Conservation (phyloP, 2,113 vertebrate genomes). For the Acrocephalus arundinaceus region DNA sequence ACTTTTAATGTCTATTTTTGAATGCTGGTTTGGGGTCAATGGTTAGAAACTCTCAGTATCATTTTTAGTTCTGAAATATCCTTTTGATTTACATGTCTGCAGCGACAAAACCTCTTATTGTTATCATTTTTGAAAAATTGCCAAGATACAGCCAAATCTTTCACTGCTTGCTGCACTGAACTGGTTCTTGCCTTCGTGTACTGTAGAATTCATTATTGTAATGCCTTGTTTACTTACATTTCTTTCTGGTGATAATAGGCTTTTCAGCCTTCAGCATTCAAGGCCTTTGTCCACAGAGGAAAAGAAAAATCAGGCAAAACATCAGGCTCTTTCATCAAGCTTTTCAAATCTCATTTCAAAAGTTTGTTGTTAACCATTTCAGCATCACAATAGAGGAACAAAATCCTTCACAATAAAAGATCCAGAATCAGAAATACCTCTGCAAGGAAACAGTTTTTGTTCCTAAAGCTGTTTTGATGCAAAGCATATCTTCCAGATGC, state of each 20-base stretch:
- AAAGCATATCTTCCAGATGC: not conserved
- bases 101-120: constrained; percentile 52
- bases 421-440: not conserved
- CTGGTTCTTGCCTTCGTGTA: constrained; percentile 47
- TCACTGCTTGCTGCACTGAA: constrained; percentile 43
- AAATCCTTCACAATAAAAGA: not conserved
- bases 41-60: constrained; percentile 18
- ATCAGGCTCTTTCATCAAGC: constrained; percentile 43
- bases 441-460: not conserved
- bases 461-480: constrained; percentile 3
- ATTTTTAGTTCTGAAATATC: constrained; percentile 54
- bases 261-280: constrained; percentile 59
- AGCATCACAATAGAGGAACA: not conserved
- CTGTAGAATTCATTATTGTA: constrained; percentile 64
- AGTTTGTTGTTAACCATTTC: constrained; percentile 60
- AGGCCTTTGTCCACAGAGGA: constrained; percentile 50
- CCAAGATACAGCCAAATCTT: constrained; percentile 49
- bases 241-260: constrained; percentile 60
- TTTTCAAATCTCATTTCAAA: constrained; percentile 52
- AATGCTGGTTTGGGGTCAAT: constrained; percentile 43
- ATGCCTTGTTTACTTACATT: constrained; percentile 70
- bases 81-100: constrained; percentile 63
- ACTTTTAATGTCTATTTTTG: constrained; percentile 47
- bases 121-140: constrained; percentile 55
- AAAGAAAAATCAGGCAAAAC: constrained; percentile 57